These are phyloP conservation scores for Clinocottus analis DNA, from an alignment of 2,113 vertebrate species.

Conservation along the genomic window DNA sequence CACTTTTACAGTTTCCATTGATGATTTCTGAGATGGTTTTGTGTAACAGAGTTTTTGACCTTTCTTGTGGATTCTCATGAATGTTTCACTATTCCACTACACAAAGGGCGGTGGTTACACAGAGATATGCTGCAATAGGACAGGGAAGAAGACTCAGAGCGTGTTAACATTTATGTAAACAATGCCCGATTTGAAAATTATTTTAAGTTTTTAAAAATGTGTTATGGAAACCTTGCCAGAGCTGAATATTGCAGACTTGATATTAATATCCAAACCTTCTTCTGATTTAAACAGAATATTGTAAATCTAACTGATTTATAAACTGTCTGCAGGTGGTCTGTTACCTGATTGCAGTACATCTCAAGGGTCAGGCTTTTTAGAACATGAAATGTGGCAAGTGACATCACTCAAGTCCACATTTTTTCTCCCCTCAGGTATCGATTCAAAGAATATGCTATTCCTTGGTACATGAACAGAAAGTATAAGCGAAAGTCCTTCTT, in stretches of 20 bases:
- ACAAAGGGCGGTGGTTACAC: not conserved
- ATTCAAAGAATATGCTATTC: conserved; percentile 92
- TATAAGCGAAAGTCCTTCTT: conserved; percentile 89
- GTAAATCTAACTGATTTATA: not conserved
- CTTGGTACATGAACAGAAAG: conserved; percentile 92
- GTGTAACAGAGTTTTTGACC: not conserved
- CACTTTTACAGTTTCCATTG: not conserved
- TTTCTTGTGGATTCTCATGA: not conserved
- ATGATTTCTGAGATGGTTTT: not conserved
- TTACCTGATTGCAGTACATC: not conserved
- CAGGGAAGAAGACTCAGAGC: not conserved
- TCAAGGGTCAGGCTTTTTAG: not conserved
- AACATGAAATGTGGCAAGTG: not conserved
- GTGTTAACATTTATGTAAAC: not conserved
- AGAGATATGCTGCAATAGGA: not conserved
- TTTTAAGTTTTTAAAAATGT: no score
- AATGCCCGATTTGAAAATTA: not conserved
- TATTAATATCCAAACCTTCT: not conserved
- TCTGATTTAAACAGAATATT: not conserved
- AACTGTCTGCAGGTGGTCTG: not conserved
- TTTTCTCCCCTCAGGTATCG: conserved; percentile 84
- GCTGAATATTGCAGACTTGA: not conserved
- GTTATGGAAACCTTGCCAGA: not conserved
- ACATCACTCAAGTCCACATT: not conserved
- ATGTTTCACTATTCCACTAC: not conserved